Conservation (phyloP, 2,797 vertebrate genomes). For the Monodelphis domestica region DNA sequence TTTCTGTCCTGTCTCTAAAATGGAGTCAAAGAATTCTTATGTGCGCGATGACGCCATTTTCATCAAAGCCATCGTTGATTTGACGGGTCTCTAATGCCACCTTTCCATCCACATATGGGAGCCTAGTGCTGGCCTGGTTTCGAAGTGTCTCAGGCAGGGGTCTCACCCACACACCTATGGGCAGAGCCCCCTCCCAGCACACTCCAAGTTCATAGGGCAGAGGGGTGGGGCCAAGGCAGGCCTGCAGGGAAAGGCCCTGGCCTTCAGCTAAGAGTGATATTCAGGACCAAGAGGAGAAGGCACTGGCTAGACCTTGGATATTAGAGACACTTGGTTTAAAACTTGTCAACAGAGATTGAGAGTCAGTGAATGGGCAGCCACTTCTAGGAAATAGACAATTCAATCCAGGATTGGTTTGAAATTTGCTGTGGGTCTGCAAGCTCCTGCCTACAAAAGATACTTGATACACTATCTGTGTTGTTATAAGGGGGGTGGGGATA, state of each 20-base stretch:
- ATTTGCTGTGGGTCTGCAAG: slow-evolving; percentile 2
- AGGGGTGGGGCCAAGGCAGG: slow-evolving; percentile 14
- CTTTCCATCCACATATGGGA: slow-evolving; percentile 38
- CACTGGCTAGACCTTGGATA: neutral
- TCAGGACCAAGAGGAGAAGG: neutral
- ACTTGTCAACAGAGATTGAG: neutral
- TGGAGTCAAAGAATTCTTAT: slow-evolving; percentile 95
- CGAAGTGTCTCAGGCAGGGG: neutral
- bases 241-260: slow-evolving; percentile 50
- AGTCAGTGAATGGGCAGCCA: neutral
- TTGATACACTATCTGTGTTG: neutral
- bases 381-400: neutral
- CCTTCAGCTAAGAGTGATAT: neutral
- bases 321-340: neutral
- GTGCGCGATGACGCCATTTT: slow-evolving; percentile 96
- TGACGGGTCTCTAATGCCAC: slow-evolving; percentile 91
- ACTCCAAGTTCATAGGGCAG: slow-evolving; percentile 28
- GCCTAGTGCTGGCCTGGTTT: slow-evolving; percentile 34
- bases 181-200: slow-evolving; percentile 17
- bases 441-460: neutral
- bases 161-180: slow-evolving; percentile 1
- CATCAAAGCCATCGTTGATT: slow-evolving; percentile 98
- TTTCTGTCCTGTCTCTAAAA: slow-evolving; percentile 94
- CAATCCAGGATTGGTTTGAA: neutral
- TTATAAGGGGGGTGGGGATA: neutral